Conservation (phyloP, 2,888 invertebrate species). For the Onthophagus sagittarius region DNA sequence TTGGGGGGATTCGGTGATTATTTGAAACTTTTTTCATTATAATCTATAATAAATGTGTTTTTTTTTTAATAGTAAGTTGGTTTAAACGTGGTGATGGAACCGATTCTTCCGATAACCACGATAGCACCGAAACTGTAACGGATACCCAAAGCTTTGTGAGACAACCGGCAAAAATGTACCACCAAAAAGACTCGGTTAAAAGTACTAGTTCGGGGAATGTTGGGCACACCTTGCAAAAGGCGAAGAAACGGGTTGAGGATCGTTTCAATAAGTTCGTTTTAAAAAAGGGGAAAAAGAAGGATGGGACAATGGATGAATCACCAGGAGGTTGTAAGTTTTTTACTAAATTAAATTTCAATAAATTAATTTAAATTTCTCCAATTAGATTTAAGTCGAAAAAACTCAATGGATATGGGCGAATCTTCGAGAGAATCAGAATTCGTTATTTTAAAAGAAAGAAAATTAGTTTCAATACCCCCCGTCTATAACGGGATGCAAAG, state of each 20-base stretch:
- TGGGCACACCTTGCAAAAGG: conserved; percentile 69
- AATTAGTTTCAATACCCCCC: conserved; percentile 72
- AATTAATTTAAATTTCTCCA: conserved; percentile 11
- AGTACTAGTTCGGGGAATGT: conserved; percentile 49
- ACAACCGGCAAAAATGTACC: conserved; percentile 51
- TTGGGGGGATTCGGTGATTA: conserved; percentile 68
- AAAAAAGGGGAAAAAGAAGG: conserved; percentile 83
- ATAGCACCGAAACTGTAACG: conserved; percentile 54
- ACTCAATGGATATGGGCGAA: conserved; percentile 77
- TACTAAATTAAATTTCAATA: background rate
- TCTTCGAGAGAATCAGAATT: conserved; percentile 82
- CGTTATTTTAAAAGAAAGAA: conserved; percentile 81
- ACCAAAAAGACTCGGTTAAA: conserved; percentile 37
- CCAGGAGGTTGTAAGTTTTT: conserved; percentile 67
- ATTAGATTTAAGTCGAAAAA: conserved; percentile 70
- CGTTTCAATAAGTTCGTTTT: conserved; percentile 80
- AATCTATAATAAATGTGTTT: background rate
- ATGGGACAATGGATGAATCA: conserved; percentile 83
- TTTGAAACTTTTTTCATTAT: background rate
- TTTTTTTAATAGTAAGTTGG: conserved; percentile 53
- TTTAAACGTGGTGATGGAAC: conserved; percentile 55
- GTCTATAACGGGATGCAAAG: conserved; percentile 86
- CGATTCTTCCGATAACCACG: conserved; percentile 50
- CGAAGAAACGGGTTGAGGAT: conserved; percentile 85
- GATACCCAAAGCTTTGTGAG: conserved; percentile 51